Conservation (phyloP, 2,113 vertebrate species). For the Syngnathus scovelli region DNA sequence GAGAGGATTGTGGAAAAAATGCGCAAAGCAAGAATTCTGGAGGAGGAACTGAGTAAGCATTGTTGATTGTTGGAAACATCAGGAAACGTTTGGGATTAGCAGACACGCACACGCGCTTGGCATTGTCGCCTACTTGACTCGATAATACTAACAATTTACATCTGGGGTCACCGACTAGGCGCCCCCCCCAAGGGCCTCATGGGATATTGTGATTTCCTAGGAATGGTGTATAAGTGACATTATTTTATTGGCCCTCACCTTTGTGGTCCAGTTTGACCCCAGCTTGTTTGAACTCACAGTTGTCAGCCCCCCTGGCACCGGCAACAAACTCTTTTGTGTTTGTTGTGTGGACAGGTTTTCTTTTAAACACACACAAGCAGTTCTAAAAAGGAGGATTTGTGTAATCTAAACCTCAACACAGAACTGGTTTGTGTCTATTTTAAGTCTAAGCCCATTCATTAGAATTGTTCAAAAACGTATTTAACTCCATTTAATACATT, state of each 20-base stretch:
- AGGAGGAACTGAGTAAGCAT: conserved; percentile 23
- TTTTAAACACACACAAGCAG: not conserved
- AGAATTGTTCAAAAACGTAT: not conserved
- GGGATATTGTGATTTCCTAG: no score
- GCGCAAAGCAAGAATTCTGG: conserved; percentile 25
- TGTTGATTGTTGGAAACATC: conserved; percentile 14
- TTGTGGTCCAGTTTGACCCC: not conserved
- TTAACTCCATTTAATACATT: not conserved
- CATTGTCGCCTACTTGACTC: not conserved
- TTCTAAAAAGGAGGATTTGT: not conserved
- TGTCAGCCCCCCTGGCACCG: not conserved
- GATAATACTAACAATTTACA: no score
- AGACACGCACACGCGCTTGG: not conserved
- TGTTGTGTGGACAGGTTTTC: conserved; percentile 1
- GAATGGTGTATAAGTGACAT: not conserved
- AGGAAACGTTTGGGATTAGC: not conserved
- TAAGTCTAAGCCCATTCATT: not conserved
- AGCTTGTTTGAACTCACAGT: not conserved
- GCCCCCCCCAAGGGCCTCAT: no score
- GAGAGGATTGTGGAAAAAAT: conserved; percentile 5
- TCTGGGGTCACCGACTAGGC: no score
- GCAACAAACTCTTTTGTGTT: not conserved
- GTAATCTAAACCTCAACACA: not conserved
- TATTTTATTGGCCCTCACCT: no score
- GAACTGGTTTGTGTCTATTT: not conserved